Conservation (phyloP, 2,888 invertebrate species). For the Clivina fossor region DNA sequence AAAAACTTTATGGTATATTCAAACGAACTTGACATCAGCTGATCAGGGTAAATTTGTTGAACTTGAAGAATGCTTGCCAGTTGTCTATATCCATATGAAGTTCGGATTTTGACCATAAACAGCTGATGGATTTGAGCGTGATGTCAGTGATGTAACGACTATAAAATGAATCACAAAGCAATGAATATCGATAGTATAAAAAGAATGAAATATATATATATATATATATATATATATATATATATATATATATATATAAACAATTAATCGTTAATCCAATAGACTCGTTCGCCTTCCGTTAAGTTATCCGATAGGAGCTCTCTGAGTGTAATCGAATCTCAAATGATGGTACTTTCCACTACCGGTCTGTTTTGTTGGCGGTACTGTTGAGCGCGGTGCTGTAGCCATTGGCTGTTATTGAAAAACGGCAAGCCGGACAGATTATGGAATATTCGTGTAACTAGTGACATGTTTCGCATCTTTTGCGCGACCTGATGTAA, state of each 20-base stretch:
- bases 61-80: too few species aligned
- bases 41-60: too few species aligned
- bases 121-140: too few species aligned
- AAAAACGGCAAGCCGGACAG: constrained; percentile 47
- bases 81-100: too few species aligned
- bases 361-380: constrained; percentile 30
- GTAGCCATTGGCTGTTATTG: constrained; percentile 46
- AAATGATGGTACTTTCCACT: constrained; percentile 38
- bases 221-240: too few species aligned
- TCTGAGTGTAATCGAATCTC: constrained; percentile 33
- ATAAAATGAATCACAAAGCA: constrained; percentile 9
- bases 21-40: too few species aligned
- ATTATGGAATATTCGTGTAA: constrained; percentile 47
- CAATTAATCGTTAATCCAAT: constrained; percentile 34
- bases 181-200: background rate
- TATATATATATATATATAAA: too few species aligned
- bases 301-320: constrained; percentile 28
- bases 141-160: background rate
- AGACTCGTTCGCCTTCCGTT: constrained; percentile 30
- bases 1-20: too few species aligned
- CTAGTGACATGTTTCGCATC: constrained; percentile 49
- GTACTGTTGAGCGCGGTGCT: too few species aligned
- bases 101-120: too few species aligned
- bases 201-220: too few species aligned
- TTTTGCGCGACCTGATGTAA: constrained; percentile 54